Evolutionary conservation across 1,140 invertebrate genomes (phyloP).

Genomic region (Cyrtorhinus lividipennis): DNA sequence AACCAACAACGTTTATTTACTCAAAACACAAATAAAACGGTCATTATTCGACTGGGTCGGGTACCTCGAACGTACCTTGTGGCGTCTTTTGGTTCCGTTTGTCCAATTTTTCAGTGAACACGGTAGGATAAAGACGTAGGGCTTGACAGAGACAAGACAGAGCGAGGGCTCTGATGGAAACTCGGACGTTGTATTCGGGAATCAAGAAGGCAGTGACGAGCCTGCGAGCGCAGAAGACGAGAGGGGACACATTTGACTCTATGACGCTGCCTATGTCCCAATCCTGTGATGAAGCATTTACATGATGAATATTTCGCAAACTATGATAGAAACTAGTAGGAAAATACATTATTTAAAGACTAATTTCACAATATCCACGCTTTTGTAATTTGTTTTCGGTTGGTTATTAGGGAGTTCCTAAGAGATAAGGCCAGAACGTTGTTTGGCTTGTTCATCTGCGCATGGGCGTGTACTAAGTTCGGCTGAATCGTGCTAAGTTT

Average conservation of each 20-base stretch:
- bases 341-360: not conserved
- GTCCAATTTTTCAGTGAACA: constrained; percentile 47
- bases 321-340: not conserved
- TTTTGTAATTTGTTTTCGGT: too few relatives aligned
- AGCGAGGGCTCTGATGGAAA: constrained; percentile 71
- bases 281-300: too few relatives aligned
- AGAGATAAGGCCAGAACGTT: too few relatives aligned
- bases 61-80: constrained; percentile 14
- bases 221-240: constrained; percentile 60
- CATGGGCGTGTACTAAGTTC: too few relatives aligned
- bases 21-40: not conserved
- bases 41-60: not conserved
- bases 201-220: constrained; percentile 62
- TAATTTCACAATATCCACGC: not conserved
- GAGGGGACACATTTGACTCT: constrained; percentile 38
- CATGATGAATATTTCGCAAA: constrained; percentile 16
- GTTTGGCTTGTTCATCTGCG: too few relatives aligned
- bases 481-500: too few relatives aligned
- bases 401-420: too few relatives aligned
- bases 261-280: constrained; percentile 47
- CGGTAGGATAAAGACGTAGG: constrained; percentile 49
- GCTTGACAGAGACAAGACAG: constrained; percentile 55
- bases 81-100: constrained; percentile 29
- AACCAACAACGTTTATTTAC: constrained; percentile 12
- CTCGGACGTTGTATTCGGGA: constrained; percentile 46